Evolutionary conservation across 1,140 invertebrate species (phyloP).

Genomic region (Drosophila biarmipes): DNA sequence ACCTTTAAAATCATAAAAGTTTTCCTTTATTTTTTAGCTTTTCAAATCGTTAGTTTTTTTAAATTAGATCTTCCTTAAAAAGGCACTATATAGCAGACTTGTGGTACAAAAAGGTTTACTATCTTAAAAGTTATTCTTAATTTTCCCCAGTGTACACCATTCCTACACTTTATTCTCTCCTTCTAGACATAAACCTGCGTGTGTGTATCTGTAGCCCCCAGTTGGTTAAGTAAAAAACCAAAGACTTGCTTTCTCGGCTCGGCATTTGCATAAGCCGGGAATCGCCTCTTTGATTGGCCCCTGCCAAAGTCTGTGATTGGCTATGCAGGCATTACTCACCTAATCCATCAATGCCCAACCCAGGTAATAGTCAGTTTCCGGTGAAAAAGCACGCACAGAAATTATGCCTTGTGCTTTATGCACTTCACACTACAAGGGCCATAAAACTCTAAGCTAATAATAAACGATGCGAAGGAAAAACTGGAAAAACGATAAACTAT

Average conservation of each 20-base stretch:
- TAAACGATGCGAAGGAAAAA: slow-evolving; percentile 42
- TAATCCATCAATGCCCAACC: slow-evolving; percentile 26
- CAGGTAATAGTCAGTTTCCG: slow-evolving; percentile 65
- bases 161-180: slow-evolving; percentile 11
- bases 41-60: too few species aligned
- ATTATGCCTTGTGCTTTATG: slow-evolving; percentile 50
- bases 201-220: slow-evolving; percentile 3
- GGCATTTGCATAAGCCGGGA: slow-evolving; percentile 51
- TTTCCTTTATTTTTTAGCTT: too few species aligned
- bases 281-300: slow-evolving; percentile 49
- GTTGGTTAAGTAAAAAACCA: slow-evolving; percentile 40
- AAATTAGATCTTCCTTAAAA: too few species aligned
- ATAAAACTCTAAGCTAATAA: slow-evolving; percentile 51
- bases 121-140: not conserved
- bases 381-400: slow-evolving; percentile 53
- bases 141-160: slow-evolving; percentile 3
- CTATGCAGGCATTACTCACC: slow-evolving; percentile 27
- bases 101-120: too few species aligned
- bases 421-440: slow-evolving; percentile 54
- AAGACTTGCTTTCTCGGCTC: slow-evolving; percentile 18
- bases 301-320: slow-evolving; percentile 19
- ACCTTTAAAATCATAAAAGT: too few species aligned
- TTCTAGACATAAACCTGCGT: slow-evolving; percentile 19
- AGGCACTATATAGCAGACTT: too few species aligned
- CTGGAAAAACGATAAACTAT: slow-evolving; percentile 51